Evolutionary conservation across 2,113 vertebrate species (phyloP).

Genomic region (Proteles cristata): DNA sequence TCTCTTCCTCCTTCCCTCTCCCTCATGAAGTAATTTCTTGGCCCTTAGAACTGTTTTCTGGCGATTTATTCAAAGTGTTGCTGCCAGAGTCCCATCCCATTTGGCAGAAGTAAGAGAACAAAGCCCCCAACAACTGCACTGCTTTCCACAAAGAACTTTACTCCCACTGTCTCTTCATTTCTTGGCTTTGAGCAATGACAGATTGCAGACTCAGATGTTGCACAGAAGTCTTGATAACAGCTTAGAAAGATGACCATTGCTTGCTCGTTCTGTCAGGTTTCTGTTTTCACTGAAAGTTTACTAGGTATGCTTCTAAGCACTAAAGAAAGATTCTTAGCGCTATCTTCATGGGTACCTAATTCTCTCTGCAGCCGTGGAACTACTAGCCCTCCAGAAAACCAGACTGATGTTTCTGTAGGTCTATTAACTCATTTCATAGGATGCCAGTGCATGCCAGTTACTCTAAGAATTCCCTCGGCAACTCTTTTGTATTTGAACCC

Average conservation of each 20-base stretch:
- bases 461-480: neutral
- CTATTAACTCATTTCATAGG: neutral
- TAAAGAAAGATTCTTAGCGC: neutral
- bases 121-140: slow-evolving; percentile 58
- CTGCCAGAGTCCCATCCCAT: slow-evolving; percentile 75
- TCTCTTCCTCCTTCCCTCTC: slow-evolving; percentile 52
- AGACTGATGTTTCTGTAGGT: neutral
- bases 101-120: slow-evolving; percentile 74
- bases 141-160: slow-evolving; percentile 62
- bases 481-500: neutral
- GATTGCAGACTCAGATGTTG: slow-evolving; percentile 70
- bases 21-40: slow-evolving; percentile 81
- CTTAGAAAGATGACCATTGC: slow-evolving; percentile 54
- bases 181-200: slow-evolving; percentile 69
- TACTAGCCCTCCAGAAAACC: neutral
- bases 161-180: slow-evolving; percentile 61
- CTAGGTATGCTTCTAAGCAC: neutral
- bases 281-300: neutral
- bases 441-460: neutral
- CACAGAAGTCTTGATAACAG: slow-evolving; percentile 74
- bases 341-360: neutral
- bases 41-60: slow-evolving; percentile 71
- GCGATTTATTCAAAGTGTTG: slow-evolving; percentile 62
- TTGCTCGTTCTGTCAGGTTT: slow-evolving; percentile 44
- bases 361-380: neutral